Evolutionary conservation across 2,888 invertebrate genomes (phyloP).

Genomic region (Malthinus seriepunctatus): DNA sequence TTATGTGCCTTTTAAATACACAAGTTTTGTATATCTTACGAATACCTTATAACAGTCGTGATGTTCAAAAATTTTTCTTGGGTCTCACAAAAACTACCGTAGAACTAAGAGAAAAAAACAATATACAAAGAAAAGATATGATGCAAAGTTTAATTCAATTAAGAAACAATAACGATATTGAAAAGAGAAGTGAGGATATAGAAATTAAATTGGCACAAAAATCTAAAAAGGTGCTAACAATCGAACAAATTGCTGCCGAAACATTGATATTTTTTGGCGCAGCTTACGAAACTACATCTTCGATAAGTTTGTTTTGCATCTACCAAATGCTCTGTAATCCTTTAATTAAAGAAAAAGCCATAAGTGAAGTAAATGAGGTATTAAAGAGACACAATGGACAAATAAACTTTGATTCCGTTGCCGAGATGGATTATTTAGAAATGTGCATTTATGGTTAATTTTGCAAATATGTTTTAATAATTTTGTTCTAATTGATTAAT

Average conservation of each 20-base stretch:
- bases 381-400: conserved; percentile 48
- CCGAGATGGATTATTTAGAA: conserved; percentile 57
- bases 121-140: conserved; percentile 5
- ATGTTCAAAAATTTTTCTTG: conserved; percentile 2
- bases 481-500: not conserved
- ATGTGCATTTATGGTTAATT: conserved; percentile 49
- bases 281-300: conserved; percentile 50
- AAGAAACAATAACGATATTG: not conserved
- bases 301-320: conserved; percentile 53
- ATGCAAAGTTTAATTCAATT: conserved; percentile 10
- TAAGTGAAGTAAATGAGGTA: conserved; percentile 51
- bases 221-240: conserved; percentile 7
- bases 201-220: not conserved
- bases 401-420: conserved; percentile 55
- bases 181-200: not conserved
- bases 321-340: conserved; percentile 57
- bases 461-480: not conserved
- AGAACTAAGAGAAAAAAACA: conserved; percentile 7
- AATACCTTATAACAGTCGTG: not conserved
- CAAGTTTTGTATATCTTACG: not conserved
- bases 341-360: conserved; percentile 52
- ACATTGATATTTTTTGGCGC: conserved; percentile 42
- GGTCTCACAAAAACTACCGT: conserved; percentile 1
- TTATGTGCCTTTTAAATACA: not conserved
- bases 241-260: conserved; percentile 35